Base-by-base conservation (phyloP, 1,140 invertebrate genomes). In the Hypothenemus hampei region DNA sequence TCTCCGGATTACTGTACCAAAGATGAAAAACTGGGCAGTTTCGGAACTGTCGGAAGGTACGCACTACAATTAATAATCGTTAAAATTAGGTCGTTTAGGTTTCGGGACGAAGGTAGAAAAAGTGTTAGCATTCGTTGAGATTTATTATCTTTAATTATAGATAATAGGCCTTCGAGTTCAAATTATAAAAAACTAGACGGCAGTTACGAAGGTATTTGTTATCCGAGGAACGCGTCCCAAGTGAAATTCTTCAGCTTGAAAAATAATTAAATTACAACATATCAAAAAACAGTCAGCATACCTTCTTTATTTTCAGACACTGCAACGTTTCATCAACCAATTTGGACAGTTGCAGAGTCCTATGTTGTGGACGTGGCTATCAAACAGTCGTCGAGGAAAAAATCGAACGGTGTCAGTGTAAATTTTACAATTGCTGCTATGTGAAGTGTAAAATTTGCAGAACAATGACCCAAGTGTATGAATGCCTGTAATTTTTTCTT, bases 1-100 rank as follows among this genome's bases (percentile, higher is more conserved):
- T 95, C 91, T 16, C 93, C 93, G 0, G 91, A 95, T 69, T 97
- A 96, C 72, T 97, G 94, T 69, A 87, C 93, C 61, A 81, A 78
- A 19, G 85, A 95, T 71, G 67, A 82, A 19, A 73, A 77, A 5
- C 71, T 79, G 15, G 91, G 89, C 0, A 90, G 90, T 6, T 74
- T 91, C 7, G 93, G 93, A 11, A 97, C 93, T 0, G 78, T 79
- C 45, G 91, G 89, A n/a, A 78, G 94, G 61, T 79, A 46, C 26
- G 16, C 13, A 6, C 1, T 23, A 45, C 23, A 29, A 13, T 18
- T 10, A 19, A 45, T 26, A 49, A 4, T 24, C 29, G 20, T 26
- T 20, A 24, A 49, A 8, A 39, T 8, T 13, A 46, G 31, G 6
- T 19, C 40, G 21, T 21, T 46, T 31, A 46, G 31, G 18, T 29